Evolutionary conservation across 2,797 vertebrate genomes (phyloP), one percentile per base, ranked within the genome.

Genomic region (Scyliorhinus canicula): DNA sequence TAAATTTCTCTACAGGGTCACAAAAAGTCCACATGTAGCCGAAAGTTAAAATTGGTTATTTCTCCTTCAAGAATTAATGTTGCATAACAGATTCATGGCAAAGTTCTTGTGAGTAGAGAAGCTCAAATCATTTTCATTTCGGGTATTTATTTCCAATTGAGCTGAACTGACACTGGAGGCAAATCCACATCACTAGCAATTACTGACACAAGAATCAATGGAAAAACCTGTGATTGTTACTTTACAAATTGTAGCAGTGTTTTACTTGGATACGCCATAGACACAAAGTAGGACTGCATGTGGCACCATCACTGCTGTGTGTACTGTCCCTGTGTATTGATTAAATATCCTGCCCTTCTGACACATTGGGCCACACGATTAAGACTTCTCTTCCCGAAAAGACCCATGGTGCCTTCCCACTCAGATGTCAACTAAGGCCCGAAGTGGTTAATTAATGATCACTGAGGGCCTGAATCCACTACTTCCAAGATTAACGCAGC

Each of bases 121-220:
- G 35, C 16, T 90, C 55, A 60, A 90, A 90, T 60, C 52, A 90
- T 55, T 35, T 63, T 90, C 55, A 90, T 55, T 60, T 90, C 55
- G 60, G 52, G 60, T 90, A 90, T 40, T 90, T 60, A 60, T 90
- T 90, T 90, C 86, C 60, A 35, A 16, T 90, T 90, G 86, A 90
- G n/a, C 35, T 90, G 35, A 90, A 90, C 57, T 90, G 57, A 63
- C 16, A 6, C 35, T n/a, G 19, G 35, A 90, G 86, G 86, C 19
- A 90, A 90, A 90, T n/a, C 86, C 60, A 90, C 86, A 40, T 90
- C 86, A 21, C 57, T 21, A 40, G 86, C 35, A 90, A 90, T 63
- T n/a, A 90, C 40, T 19, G 7, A 40, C n/a, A 21, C 86, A 24
- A 90, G 55, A 90, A 90, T 21, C 55, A 90, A 63, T 90, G 86